A percentile compares a stretch with the other conserved stretches of the same genome.
These are phyloP conservation scores for Cryptoblepharus egeriae DNA, from an alignment of 2,797 vertebrate species.

Conservation along the genomic window DNA sequence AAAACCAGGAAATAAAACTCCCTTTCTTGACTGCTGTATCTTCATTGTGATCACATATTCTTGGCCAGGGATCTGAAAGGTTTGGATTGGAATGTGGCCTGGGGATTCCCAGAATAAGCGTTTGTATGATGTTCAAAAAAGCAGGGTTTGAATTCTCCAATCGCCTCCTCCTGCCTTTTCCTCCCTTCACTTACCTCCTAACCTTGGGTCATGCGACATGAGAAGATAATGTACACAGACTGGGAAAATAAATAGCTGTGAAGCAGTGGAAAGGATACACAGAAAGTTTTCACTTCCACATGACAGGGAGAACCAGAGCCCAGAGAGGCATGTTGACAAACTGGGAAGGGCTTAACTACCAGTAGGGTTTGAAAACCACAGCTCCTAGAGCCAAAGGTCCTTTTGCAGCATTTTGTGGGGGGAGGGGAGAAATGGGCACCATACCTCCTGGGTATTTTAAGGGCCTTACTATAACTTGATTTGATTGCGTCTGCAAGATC, in stretches of 20 bases:
- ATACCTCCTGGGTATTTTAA: not conserved
- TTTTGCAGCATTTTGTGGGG: not conserved
- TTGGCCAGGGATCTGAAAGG: accelerated
- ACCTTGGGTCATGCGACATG: slow-evolving; percentile 17
- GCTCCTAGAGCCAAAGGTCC: not conserved
- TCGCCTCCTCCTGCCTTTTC: accelerated
- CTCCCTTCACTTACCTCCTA: accelerated
- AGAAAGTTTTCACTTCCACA: not conserved
- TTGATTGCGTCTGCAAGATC: slow-evolving; percentile 47
- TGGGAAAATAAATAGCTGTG: not conserved
- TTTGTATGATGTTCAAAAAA: not conserved
- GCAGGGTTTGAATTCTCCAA: not conserved
- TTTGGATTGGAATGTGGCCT: not conserved
- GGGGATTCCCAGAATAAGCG: not conserved
- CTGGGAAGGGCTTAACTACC: not conserved
- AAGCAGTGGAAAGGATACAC: not conserved
- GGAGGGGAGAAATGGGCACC: not conserved
- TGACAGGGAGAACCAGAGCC: not conserved
- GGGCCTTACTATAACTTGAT: slow-evolving; percentile 9
- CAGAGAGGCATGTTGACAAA: slow-evolving; percentile 31
- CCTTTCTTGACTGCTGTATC: not conserved
- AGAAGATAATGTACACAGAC: not conserved
- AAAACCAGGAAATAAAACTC: slow-evolving; percentile 57
- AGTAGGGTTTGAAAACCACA: accelerated
- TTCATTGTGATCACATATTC: not conserved